A percentile compares a stretch with the other conserved stretches of the same genome.
Conservation (phyloP, 2,888 invertebrate species). For the Amphipoea oculea region DNA sequence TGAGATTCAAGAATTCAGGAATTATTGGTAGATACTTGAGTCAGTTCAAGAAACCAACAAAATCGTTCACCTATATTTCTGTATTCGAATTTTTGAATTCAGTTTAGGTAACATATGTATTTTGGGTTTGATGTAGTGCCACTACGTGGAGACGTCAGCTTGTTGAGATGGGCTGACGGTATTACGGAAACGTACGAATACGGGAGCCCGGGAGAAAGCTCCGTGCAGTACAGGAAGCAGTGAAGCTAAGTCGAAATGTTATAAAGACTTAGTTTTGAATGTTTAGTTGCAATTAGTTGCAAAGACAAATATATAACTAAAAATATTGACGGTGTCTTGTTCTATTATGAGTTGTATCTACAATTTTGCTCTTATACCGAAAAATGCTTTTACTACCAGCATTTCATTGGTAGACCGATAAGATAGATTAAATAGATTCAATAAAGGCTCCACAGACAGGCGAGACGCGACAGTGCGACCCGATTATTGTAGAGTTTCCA, state of each 20-base stretch:
- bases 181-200: slow-evolving; percentile 47
- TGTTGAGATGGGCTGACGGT: slow-evolving; percentile 43
- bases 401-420: no score
- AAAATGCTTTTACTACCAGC: background rate
- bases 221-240: background rate
- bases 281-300: no score
- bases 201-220: slow-evolving; percentile 3
- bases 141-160: slow-evolving; percentile 37
- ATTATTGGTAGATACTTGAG: background rate
- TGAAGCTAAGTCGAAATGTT: slow-evolving; percentile 10
- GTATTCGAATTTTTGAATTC: slow-evolving; percentile 23
- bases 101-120: slow-evolving; percentile 20
- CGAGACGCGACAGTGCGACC: background rate
- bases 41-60: background rate
- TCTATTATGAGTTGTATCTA: background rate
- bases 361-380: background rate
- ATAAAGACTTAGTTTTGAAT: background rate
- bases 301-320: background rate
- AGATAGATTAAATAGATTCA: background rate
- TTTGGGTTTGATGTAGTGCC: slow-evolving; percentile 34
- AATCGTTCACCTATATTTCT: slow-evolving; percentile 16
- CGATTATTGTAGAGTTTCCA: background rate
- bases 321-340: background rate
- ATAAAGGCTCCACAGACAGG: background rate
- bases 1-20: slow-evolving; percentile 3